Evolutionary conservation across 2,797 vertebrate species (phyloP), one percentile per base, ranked within the genome.

Genomic region (Sebastolobus alascanus): DNA sequence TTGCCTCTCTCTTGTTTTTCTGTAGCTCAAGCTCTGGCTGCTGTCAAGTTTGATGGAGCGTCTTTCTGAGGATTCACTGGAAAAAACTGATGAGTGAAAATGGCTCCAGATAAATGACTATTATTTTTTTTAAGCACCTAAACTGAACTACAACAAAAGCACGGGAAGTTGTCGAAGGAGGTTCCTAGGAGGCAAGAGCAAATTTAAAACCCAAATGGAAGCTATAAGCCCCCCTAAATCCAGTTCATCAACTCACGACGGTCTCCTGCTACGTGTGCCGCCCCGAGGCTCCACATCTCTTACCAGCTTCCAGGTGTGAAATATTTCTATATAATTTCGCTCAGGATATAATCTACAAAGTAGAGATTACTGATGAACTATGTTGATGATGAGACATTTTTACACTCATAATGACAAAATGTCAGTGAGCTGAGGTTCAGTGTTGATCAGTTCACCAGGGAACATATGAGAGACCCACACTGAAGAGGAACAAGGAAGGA

Each of bases 21-120:
- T 89, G 55, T 76, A 98, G 97, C 96, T 95, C 97, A 97, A 95
- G 96, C 96, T 73, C 91, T 97, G 91, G 96, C 96, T 29, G 95
- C 96, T 73, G 69, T 87, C 86, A 96, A 96, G 88, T 97, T 97
- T 92, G 96, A 97, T 7, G 94, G 96, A 92, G 95, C 95, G 85
- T 96, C 97, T 16, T 97, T 96, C 93, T 98, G 95, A 97, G 77
- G 83, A 72, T 74, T 80, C 56, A 90, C 75, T 63, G 79, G 79
- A 85, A 70, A 70, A 67, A 79, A 77, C 9, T 37, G 14, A 80
- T 66, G 65, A 37, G 46, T 25, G 75, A 71, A 68, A 18, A 75
- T n/a, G 31, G n/a, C 38, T 59, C 73, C 73, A 81, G 77, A 88
- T 12, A 66, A 70, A 83, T 68, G 33, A 75, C 68, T 73, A 84